A percentile compares a stretch with the other conserved stretches of the same genome.
phyloP scores from a whole-genome alignment of 2,888 invertebrate genomes.

The Lamproptera curius region DNA sequence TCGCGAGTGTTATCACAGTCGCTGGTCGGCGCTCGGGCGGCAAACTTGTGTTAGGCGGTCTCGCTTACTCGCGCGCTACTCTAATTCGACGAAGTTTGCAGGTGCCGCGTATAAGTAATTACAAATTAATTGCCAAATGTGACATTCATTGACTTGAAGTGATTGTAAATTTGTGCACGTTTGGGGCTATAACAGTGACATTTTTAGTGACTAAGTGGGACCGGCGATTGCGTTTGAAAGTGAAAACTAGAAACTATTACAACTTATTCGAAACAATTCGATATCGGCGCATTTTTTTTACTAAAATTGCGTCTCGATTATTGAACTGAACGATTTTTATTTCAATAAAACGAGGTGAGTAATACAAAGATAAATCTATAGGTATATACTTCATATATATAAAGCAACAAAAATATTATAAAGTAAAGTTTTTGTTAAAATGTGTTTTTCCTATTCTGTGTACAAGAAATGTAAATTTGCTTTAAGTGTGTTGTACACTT shows the following conservation, averaged over 20 bases:
- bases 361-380: too few relatives aligned
- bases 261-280: slow-evolving; percentile 65
- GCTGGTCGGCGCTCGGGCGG: slow-evolving; percentile 70
- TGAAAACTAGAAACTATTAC: slow-evolving; percentile 44
- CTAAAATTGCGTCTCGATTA: slow-evolving; percentile 68
- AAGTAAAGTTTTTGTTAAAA: too few relatives aligned
- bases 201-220: slow-evolving; percentile 52
- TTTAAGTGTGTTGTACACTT: slow-evolving; percentile 46
- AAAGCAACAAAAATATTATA: too few relatives aligned
- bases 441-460: too few relatives aligned
- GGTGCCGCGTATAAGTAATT: slow-evolving; percentile 56
- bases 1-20: slow-evolving; percentile 74
- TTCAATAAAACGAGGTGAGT: too few relatives aligned
- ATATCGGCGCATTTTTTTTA: slow-evolving; percentile 69
- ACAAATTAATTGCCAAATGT: slow-evolving; percentile 49
- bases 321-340: slow-evolving; percentile 50
- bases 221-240: slow-evolving; percentile 43
- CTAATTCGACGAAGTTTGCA: slow-evolving; percentile 60
- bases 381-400: too few relatives aligned
- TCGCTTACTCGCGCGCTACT: slow-evolving; percentile 35
- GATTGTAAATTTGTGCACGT: slow-evolving; percentile 47
- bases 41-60: slow-evolving; percentile 48
- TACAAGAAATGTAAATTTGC: slow-evolving; percentile 39
- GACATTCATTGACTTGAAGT: slow-evolving; percentile 53
- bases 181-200: slow-evolving; percentile 44